Base-by-base conservation (phyloP, 1,140 invertebrate species). In the Neelides sp. region DNA sequence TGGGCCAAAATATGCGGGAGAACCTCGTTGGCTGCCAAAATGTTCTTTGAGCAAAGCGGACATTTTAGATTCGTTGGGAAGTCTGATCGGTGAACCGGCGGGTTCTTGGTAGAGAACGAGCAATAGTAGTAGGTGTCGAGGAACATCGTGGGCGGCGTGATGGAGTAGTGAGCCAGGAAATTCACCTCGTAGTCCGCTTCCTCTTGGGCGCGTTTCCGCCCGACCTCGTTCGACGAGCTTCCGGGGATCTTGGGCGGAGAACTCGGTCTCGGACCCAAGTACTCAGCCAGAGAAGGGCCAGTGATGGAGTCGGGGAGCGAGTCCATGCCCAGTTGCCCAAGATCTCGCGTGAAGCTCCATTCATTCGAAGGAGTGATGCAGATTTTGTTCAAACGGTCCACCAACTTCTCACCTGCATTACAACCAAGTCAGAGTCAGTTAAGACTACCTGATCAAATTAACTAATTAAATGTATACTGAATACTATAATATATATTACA, bases 351-450 rank as follows among this genome's bases (percentile, higher is more conserved):
- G 55, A 80, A 78, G 22, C 75, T 75, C 83, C 84, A 88, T 63
- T 82, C 77, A 57, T 78, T 77, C 61, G 87, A 87, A 0, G 85
- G 85, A 72, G 86, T 84, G 0, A 75, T 69, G 0, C 82, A 75
- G 27, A 86, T 79, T 64, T 78, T 75, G 45, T 74, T 68, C 10
- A 80, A 63, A 4, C 77, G 69, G 26, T 74, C 69, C 0, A 78
- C 64, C 27, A 81, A 68, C 34, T 50, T 64, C 8, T 67, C 68
- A 15, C 59, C 69, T 69, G 36, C 41, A 65, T n/a, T n/a, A n/a
- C 61, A 58, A 17, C 52, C 13, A 28, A 30, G 19, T 42, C 15
- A 10, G n/a, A n/a, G n/a, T n/a, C n/a, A n/a, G n/a, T n/a, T n/a
- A n/a, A n/a, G n/a, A n/a, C n/a, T n/a, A n/a, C n/a, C n/a, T n/a